phyloP scores from a whole-genome alignment of 2,888 invertebrate species.

The Drosophila silvestris region DNA sequence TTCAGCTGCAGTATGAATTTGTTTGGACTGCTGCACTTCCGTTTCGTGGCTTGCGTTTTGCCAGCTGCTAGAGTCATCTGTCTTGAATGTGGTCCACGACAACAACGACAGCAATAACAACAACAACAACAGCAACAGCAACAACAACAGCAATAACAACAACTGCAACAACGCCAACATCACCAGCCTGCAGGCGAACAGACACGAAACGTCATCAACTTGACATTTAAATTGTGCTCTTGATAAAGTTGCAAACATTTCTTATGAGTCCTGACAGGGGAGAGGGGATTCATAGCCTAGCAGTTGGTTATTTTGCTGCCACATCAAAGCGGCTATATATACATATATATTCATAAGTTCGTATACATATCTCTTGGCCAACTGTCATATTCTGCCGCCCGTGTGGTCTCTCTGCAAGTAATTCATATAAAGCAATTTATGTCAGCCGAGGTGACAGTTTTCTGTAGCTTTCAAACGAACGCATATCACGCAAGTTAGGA shows the following conservation, averaged over 20 bases:
- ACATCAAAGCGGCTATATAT: conserved; percentile 40
- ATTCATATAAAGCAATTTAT: conserved; percentile 68
- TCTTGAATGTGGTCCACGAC: conserved; percentile 42
- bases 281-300: conserved; percentile 9
- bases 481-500: conserved; percentile 18
- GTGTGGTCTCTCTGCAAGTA: conserved; percentile 67
- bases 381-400: conserved; percentile 63
- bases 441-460: conserved; percentile 67
- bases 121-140: conserved; percentile 21
- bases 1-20: conserved; percentile 59
- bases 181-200: conserved; percentile 57
- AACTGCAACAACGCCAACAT: conserved; percentile 43
- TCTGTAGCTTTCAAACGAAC: conserved; percentile 49
- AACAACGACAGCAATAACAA: conserved; percentile 21
- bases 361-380: conserved; percentile 37
- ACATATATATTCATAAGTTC: neutral
- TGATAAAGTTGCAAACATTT: conserved; percentile 81
- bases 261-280: conserved; percentile 31
- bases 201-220: conserved; percentile 76
- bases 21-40: conserved; percentile 81
- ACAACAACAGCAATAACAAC: conserved; percentile 3
- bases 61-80: conserved; percentile 70
- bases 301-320: conserved; percentile 63
- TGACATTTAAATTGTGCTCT: conserved; percentile 80
- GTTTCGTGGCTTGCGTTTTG: conserved; percentile 55